Conservation (phyloP, 2,888 invertebrate species). For the Helicoverpa assulta region DNA sequence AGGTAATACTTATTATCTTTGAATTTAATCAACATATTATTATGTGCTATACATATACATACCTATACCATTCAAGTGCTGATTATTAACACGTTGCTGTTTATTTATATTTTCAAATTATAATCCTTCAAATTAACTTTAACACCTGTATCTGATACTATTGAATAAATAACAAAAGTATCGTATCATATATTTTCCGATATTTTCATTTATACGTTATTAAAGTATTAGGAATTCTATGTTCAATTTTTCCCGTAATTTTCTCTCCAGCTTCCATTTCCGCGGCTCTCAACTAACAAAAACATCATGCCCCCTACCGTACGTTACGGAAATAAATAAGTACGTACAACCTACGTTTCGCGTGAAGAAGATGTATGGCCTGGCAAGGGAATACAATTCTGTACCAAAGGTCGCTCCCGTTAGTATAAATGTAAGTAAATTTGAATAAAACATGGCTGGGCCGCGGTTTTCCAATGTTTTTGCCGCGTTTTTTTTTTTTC, state of each 20-base stretch:
- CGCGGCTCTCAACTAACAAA: conserved; percentile 45
- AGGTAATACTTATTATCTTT: too few relatives aligned
- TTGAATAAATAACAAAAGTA: too few relatives aligned
- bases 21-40: too few relatives aligned
- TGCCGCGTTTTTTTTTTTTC: conserved; percentile 44
- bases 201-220: background rate
- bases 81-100: too few relatives aligned
- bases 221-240: background rate
- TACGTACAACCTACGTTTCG: conserved; percentile 68
- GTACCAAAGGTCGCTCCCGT: conserved; percentile 88
- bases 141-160: too few relatives aligned
- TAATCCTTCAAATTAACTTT: too few relatives aligned
- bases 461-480: conserved; percentile 56
- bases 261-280: conserved; percentile 10
- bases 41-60: too few relatives aligned
- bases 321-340: conserved; percentile 85
- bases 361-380: conserved; percentile 89
- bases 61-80: too few relatives aligned
- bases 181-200: background rate
- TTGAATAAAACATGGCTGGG: conserved; percentile 88
- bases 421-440: conserved; percentile 90
- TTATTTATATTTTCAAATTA: too few relatives aligned
- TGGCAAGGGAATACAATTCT: conserved; percentile 88
- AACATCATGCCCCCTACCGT: conserved; percentile 57
- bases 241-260: conserved; percentile 5